Percentiles rank a stretch among this genome's conserved stretches.
These are phyloP conservation scores for Hermetia illucens DNA, from an alignment of 1,140 invertebrate genomes.

Conservation along the genomic window DNA sequence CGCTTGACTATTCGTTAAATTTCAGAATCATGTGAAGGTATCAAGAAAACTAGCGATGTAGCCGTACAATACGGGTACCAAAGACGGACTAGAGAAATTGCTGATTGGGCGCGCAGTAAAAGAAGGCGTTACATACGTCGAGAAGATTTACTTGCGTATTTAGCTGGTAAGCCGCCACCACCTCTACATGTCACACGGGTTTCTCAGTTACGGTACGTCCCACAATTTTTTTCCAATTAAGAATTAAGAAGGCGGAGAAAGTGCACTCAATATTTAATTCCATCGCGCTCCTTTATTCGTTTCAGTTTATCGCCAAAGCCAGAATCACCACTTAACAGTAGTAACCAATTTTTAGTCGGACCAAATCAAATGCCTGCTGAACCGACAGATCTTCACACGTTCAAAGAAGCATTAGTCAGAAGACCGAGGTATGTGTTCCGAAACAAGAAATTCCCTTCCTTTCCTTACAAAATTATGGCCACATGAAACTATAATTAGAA, in stretches of 20 bases:
- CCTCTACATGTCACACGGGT: slow-evolving; percentile 36
- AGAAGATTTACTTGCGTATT: slow-evolving; percentile 65
- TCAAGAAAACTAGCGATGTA: slow-evolving; percentile 51
- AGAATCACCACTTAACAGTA: not conserved
- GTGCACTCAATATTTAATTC: no score
- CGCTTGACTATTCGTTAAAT: no score
- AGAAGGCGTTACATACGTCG: slow-evolving; percentile 52
- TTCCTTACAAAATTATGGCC: not conserved
- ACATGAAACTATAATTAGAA: not conserved
- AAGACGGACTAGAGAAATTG: slow-evolving; percentile 57
- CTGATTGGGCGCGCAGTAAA: slow-evolving; percentile 62
- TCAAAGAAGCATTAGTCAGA: slow-evolving; percentile 57
- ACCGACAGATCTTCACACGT: slow-evolving; percentile 49
- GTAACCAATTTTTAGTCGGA: not conserved
- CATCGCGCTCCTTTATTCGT: no score
- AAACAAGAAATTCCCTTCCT: not conserved
- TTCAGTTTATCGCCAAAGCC: not conserved
- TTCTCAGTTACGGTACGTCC: no score
- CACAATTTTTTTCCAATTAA: no score
- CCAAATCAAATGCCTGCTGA: slow-evolving; percentile 31
- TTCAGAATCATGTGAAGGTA: slow-evolving; percentile 57
- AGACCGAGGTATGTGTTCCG: slow-evolving; percentile 33
- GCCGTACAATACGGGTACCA: slow-evolving; percentile 58
- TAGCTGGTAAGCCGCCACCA: slow-evolving; percentile 56
- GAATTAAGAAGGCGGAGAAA: no score